These are phyloP conservation scores for Aphrocallistes beatrix DNA, from an alignment of 37 sponge, comb jelly and placozoan species.

Conservation along the genomic window DNA sequence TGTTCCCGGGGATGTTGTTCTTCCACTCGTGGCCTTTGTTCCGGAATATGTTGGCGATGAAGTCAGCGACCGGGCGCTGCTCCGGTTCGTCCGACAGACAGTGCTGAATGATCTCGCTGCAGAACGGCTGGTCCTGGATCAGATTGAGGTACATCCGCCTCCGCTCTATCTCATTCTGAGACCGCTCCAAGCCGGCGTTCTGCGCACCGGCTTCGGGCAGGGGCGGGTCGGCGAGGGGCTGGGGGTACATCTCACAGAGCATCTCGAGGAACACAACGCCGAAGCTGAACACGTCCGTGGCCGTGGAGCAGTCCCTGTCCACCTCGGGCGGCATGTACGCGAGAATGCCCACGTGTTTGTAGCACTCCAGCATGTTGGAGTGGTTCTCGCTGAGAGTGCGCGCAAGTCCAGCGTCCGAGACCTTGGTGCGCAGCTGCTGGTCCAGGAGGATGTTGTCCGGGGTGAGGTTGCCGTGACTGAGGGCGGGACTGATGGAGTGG, in stretches of 20 bases:
- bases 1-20: constrained; percentile 9
- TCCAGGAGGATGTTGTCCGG: constrained; percentile 4
- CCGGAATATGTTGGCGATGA: constrained; percentile 15
- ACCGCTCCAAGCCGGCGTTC: neutral
- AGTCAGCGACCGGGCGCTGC: neutral
- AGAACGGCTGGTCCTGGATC: neutral
- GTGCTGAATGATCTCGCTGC: constrained; percentile 13
- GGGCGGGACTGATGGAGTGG: neutral
- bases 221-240: neutral
- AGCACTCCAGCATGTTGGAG: constrained; percentile 16
- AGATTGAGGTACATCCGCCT: neutral
- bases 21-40: constrained; percentile 17
- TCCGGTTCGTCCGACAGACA: constrained; percentile 3
- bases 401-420: neutral
- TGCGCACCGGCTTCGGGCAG: neutral
- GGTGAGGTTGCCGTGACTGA: neutral
- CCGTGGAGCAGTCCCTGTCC: constrained; percentile 9
- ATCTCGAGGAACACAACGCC: constrained; percentile 1
- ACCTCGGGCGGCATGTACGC: constrained; percentile 6
- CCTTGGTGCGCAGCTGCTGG: constrained; percentile 5
- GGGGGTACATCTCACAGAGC: constrained; percentile 15
- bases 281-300: constrained; percentile 10
- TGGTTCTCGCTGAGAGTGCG: constrained; percentile 8
- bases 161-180: constrained; percentile 9
- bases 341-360: neutral